These are phyloP conservation scores for Polia nebulosa DNA, from an alignment of 2,888 invertebrate species.

Conservation along the genomic window DNA sequence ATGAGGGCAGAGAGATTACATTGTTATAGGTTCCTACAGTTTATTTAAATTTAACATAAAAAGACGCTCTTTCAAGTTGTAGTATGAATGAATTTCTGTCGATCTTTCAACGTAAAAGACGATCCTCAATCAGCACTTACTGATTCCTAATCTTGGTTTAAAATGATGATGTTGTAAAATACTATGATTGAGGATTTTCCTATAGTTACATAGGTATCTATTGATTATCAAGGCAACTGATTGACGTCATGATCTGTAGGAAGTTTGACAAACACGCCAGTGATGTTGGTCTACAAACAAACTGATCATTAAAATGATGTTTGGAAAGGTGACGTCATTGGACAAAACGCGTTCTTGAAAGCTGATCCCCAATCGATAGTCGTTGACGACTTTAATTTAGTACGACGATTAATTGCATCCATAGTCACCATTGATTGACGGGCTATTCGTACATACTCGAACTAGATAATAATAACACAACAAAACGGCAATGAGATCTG, in stretches of 20 bases:
- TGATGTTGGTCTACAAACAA: slow-evolving; percentile 33
- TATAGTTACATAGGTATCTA: neutral
- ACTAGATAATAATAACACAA: no score
- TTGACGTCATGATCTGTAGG: slow-evolving; percentile 26
- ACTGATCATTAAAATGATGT: slow-evolving; percentile 41
- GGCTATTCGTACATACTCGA: no score
- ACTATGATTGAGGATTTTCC: neutral
- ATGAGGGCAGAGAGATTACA: neutral
- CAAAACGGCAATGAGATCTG: no score
- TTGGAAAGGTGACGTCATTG: slow-evolving; percentile 13
- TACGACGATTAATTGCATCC: neutral
- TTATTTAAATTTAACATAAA: neutral
- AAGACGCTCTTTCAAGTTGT: no score
- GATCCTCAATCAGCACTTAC: neutral
- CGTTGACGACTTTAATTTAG: slow-evolving; percentile 20
- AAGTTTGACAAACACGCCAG: slow-evolving; percentile 39
- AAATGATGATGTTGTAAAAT: neutral
- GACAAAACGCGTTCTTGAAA: slow-evolving; percentile 17
- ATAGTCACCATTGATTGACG: neutral
- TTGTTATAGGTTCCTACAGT: no score
- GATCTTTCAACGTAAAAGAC: neutral
- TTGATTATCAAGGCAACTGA: slow-evolving; percentile 7
- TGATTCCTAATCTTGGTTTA: neutral
- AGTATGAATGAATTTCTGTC: neutral
- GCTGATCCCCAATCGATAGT: slow-evolving; percentile 4